These are phyloP conservation scores for Apeira syringaria DNA, from an alignment of 2,888 invertebrate genomes.

Conservation along the genomic window DNA sequence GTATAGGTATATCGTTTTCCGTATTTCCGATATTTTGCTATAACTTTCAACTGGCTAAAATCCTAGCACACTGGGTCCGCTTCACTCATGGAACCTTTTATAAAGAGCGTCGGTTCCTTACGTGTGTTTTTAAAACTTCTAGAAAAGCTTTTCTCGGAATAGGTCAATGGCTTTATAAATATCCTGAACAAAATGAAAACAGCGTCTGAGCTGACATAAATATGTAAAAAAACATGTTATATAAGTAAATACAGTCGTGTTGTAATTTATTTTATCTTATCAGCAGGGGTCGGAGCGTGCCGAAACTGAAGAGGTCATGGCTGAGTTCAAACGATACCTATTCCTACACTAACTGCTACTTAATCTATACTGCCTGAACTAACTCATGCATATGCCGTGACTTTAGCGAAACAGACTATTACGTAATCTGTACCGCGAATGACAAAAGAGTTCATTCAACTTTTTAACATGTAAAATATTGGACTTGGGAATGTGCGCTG, in stretches of 20 bases:
- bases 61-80: too few species aligned
- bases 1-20: too few species aligned
- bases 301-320: background rate
- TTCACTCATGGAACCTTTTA: too few species aligned
- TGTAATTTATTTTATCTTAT: conserved; percentile 2
- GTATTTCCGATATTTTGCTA: too few species aligned
- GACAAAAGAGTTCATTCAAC: conserved; percentile 13
- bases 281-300: background rate
- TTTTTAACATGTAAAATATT: conserved; percentile 1
- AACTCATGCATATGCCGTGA: background rate
- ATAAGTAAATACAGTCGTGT: background rate
- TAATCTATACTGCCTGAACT: background rate
- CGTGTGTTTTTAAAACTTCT: too few species aligned
- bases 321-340: background rate
- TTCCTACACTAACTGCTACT: background rate
- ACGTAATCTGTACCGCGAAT: conserved; percentile 6
- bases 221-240: too few species aligned
- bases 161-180: too few species aligned
- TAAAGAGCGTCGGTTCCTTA: too few species aligned
- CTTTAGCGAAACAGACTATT: background rate
- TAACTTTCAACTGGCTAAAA: too few species aligned
- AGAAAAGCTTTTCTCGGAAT: too few species aligned
- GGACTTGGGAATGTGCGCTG: background rate
- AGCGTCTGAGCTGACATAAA: too few species aligned
- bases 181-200: too few species aligned